A percentile compares a stretch with the other conserved stretches of the same genome.
Evolutionary conservation across 2,888 invertebrate species (phyloP).

Genomic region (Melanophora roralis): DNA sequence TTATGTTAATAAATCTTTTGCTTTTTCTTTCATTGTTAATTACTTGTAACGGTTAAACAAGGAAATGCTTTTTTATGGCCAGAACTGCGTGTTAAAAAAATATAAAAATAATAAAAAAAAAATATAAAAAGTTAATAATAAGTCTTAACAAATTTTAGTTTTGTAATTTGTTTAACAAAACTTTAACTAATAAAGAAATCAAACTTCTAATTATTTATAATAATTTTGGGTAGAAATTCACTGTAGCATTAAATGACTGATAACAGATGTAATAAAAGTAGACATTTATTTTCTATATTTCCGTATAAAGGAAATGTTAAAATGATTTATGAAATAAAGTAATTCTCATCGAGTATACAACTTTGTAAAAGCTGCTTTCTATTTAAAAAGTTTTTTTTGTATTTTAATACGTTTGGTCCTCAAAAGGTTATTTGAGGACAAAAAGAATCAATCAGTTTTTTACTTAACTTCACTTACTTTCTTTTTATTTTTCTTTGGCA

Average conservation of each 20-base stretch:
- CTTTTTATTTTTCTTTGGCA: no score
- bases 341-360: no score
- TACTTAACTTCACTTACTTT: no score
- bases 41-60: conserved; percentile 31
- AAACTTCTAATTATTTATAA: background rate
- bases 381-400: no score
- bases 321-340: no score
- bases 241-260: background rate
- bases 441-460: no score
- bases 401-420: no score
- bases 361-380: no score
- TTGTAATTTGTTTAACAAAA: background rate
- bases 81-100: background rate
- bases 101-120: background rate
- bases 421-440: no score
- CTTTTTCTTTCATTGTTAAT: conserved; percentile 18
- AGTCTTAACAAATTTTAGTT: background rate
- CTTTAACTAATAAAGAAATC: conserved; percentile 1
- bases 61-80: conserved; percentile 21
- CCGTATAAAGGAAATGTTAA: no score
- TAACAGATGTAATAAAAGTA: background rate
- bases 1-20: background rate
- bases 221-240: background rate
- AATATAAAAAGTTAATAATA: no score
- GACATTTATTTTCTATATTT: background rate